Evolutionary conservation across 1,140 invertebrate genomes (phyloP).

Genomic region (Pseudomyrmex dendroicus): DNA sequence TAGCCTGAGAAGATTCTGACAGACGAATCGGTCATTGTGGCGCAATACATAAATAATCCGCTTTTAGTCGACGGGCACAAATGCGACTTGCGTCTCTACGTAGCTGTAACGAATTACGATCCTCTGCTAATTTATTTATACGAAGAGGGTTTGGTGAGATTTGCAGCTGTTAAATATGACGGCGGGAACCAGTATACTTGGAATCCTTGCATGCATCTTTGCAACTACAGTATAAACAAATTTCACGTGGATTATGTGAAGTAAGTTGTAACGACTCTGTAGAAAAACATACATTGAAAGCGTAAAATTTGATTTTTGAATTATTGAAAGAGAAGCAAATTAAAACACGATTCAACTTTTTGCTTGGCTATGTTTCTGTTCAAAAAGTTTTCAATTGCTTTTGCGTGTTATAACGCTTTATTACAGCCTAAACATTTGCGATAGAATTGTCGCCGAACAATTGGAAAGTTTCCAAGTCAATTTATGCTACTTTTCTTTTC

Average conservation of each 20-base stretch:
- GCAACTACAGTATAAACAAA: slow-evolving; percentile 98
- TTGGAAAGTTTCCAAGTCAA: too few species aligned
- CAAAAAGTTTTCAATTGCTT: too few species aligned
- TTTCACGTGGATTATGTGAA: slow-evolving; percentile 95
- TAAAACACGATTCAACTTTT: too few species aligned
- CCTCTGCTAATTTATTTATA: slow-evolving; percentile 94
- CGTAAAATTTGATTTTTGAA: too few species aligned
- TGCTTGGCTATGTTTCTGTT: too few species aligned
- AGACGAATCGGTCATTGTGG: slow-evolving; percentile 96
- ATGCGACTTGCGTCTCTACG: slow-evolving; percentile 95
- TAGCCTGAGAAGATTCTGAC: slow-evolving; percentile 95
- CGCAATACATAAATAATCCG: slow-evolving; percentile 97
- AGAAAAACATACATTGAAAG: too few species aligned
- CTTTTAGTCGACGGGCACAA: slow-evolving; percentile 98
- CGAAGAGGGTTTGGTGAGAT: slow-evolving; percentile 93
- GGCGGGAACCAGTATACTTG: slow-evolving; percentile 92
- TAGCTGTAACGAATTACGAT: slow-evolving; percentile 93
- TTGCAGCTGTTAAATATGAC: slow-evolving; percentile 95
- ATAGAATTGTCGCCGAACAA: too few species aligned
- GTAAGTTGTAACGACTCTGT: slow-evolving; percentile 84
- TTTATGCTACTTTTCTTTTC: too few species aligned
- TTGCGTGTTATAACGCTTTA: too few species aligned
- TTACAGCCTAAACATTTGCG: too few species aligned
- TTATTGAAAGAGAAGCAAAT: too few species aligned
- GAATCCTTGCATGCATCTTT: slow-evolving; percentile 97